These are phyloP conservation scores for Halictus ligatus DNA, from an alignment of 2,888 invertebrate genomes.

Conservation along the genomic window DNA sequence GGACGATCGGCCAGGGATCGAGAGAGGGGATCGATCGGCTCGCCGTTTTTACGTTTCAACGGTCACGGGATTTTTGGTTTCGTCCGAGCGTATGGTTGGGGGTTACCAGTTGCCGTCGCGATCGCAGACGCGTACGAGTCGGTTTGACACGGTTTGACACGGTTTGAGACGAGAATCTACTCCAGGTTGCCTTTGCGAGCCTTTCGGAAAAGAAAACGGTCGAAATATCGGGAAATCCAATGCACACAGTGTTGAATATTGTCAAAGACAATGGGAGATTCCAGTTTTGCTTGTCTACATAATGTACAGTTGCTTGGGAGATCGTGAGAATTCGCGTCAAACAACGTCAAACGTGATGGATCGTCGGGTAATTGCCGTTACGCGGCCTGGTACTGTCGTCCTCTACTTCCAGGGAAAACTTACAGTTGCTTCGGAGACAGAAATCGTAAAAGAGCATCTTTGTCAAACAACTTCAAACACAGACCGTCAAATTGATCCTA, in stretches of 20 bases:
- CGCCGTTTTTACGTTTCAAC: conserved; percentile 5
- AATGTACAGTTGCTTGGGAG: not conserved
- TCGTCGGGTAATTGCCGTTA: no score
- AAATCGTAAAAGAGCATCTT: not conserved
- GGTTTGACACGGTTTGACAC: conserved; percentile 1
- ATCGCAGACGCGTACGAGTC: not conserved
- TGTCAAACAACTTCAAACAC: not conserved
- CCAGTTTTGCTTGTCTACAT: no score
- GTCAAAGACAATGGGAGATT: no score
- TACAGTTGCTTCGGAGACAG: no score
- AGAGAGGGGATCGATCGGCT: conserved; percentile 11
- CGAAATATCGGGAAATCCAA: no score
- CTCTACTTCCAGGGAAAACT: no score
- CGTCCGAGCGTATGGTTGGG: not conserved
- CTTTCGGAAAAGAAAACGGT: not conserved
- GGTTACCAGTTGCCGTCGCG: conserved; percentile 3
- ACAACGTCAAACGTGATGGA: not conserved
- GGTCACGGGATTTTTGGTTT: not conserved
- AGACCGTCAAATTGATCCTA: no score
- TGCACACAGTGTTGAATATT: no score
- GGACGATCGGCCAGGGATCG: not conserved
- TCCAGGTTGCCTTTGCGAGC: not conserved
- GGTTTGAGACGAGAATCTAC: not conserved
- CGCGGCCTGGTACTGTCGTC: no score
- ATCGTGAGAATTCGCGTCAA: not conserved